These are phyloP conservation scores for Cassiopea andromeda DNA, from an alignment of 30 jellyfish, hydroid and myxozoan species.

Conservation along the genomic window DNA sequence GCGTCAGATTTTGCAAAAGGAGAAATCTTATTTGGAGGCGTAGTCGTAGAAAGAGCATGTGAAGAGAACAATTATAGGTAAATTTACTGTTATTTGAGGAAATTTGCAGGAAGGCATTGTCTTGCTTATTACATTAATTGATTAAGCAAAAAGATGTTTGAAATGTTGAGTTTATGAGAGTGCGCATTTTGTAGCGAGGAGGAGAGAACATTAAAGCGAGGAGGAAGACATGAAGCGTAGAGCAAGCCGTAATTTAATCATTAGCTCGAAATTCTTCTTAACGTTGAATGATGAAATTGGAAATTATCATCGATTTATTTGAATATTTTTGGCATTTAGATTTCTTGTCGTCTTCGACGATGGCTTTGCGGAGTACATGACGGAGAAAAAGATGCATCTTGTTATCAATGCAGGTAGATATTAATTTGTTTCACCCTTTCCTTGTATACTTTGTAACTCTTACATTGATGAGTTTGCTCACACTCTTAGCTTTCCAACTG, in stretches of 20 bases:
- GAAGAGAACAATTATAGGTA: slow-evolving; percentile 83
- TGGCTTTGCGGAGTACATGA: slow-evolving; percentile 85
- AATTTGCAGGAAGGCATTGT: neutral
- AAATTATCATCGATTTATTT: too few species aligned
- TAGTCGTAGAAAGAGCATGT: slow-evolving; percentile 85
- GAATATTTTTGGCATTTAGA: slow-evolving; percentile 1
- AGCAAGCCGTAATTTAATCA: too few species aligned
- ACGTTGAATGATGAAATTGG: too few species aligned
- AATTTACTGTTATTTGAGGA: neutral
- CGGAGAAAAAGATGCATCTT: slow-evolving; percentile 66
- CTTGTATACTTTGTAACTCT: neutral
- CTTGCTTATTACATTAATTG: too few species aligned
- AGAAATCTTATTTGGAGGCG: slow-evolving; percentile 84
- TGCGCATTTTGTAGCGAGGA: too few species aligned
- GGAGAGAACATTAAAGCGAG: too few species aligned
- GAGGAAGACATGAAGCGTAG: too few species aligned
- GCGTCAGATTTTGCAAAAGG: slow-evolving; percentile 49
- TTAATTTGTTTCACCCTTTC: neutral
- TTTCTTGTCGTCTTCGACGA: slow-evolving; percentile 86
- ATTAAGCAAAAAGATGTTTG: too few species aligned
- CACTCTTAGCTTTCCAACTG: too few species aligned
- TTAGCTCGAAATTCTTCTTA: too few species aligned
- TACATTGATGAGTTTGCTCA: too few species aligned
- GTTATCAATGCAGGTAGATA: slow-evolving; percentile 72
- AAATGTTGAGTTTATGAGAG: too few species aligned